Percentiles rank a stretch among this genome's conserved stretches.
Evolutionary conservation across 1,140 invertebrate genomes (phyloP).

Genomic region (Lanistes nyassanus): DNA sequence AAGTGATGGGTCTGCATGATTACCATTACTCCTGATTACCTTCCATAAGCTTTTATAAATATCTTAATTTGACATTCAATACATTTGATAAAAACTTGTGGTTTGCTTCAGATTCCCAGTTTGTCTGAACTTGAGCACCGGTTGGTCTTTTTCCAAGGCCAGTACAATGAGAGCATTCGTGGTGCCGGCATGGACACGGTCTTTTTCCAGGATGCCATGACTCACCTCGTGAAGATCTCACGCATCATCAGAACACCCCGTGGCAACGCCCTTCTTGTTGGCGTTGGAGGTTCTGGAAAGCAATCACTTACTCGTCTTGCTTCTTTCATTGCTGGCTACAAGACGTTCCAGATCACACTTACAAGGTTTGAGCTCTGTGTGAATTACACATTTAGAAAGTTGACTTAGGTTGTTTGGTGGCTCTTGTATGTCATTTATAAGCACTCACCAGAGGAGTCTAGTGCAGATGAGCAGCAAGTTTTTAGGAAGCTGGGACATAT

Average conservation of each 20-base stretch:
- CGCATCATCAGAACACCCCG: conserved; percentile 91
- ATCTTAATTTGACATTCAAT: too few species aligned
- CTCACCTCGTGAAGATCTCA: conserved; percentile 81
- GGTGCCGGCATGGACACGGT: conserved; percentile 96
- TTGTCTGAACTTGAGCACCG: conserved; percentile 83
- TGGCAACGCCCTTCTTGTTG: conserved; percentile 76
- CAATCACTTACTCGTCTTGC: conserved; percentile 64
- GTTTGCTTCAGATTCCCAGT: conserved; percentile 31
- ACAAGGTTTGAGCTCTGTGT: conserved; percentile 74
- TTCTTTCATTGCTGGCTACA: conserved; percentile 63
- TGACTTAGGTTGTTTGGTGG: conserved; percentile 66
- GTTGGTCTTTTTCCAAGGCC: conserved; percentile 89
- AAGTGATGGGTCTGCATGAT: too few species aligned
- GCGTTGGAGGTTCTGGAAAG: conserved; percentile 66
- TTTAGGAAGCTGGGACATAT: too few species aligned
- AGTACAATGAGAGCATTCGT: conserved; percentile 95
- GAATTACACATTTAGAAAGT: conserved; percentile 68
- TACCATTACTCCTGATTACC: too few species aligned
- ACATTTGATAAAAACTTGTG: background rate
- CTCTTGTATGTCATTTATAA: too few species aligned
- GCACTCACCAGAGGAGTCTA: too few species aligned
- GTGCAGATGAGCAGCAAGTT: too few species aligned
- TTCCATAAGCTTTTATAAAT: too few species aligned
- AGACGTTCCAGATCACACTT: conserved; percentile 77
- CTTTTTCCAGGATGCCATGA: conserved; percentile 85